Conservation (phyloP, 2,888 invertebrate species). For the Atrina japonica region DNA sequence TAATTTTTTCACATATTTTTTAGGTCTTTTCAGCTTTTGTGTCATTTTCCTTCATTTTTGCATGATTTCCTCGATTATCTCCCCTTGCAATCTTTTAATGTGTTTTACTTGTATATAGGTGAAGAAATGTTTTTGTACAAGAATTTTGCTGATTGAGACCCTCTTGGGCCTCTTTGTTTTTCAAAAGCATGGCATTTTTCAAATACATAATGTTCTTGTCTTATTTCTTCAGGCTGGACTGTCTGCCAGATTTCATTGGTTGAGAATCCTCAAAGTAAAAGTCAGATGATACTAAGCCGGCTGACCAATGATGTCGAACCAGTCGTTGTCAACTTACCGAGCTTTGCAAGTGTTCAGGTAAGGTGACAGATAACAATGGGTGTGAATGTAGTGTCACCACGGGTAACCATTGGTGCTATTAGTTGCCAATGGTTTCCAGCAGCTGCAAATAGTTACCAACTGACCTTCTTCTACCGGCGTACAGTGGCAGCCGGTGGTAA, state of each 20-base stretch:
- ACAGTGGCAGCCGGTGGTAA: too few species aligned
- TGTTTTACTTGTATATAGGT: too few species aligned
- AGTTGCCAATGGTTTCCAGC: too few species aligned
- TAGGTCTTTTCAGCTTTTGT: too few species aligned
- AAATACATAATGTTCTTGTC: slow-evolving; percentile 3
- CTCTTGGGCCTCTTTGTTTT: neutral
- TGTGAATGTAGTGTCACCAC: too few species aligned
- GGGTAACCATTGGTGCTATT: too few species aligned
- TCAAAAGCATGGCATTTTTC: neutral
- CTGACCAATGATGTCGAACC: slow-evolving; percentile 62
- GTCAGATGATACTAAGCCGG: slow-evolving; percentile 67
- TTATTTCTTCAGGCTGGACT: slow-evolving; percentile 66
- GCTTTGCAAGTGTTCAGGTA: slow-evolving; percentile 57
- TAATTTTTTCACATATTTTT: too few species aligned
- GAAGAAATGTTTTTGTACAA: too few species aligned
- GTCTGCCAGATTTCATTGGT: slow-evolving; percentile 74
- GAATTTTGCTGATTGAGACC: neutral
- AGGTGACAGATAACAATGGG: neutral
- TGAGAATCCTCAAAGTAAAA: slow-evolving; percentile 44
- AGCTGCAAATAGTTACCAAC: too few species aligned
- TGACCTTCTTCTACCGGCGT: too few species aligned
- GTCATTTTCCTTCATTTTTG: too few species aligned
- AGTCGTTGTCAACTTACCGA: slow-evolving; percentile 63
- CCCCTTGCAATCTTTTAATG: neutral
- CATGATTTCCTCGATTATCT: too few species aligned